phyloP scores from a whole-genome alignment of 64 coral and sea anemone genomes.

The Porites australiensis region DNA sequence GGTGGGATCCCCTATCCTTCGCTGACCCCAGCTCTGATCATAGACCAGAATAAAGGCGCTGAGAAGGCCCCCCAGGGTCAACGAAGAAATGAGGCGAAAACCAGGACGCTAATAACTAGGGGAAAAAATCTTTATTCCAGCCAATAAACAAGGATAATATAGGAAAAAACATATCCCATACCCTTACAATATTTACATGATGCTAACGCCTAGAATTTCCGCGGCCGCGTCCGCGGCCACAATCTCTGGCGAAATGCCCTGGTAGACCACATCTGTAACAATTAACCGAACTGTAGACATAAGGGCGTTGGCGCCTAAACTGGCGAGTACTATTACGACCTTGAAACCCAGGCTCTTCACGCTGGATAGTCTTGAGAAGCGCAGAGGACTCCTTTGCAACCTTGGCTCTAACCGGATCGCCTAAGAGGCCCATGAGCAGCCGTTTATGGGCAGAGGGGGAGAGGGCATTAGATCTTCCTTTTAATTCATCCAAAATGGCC shows the following conservation, averaged over 20 bases:
- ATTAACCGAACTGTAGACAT: neutral
- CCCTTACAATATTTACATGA: too few species aligned
- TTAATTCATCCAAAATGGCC: slow-evolving; percentile 12
- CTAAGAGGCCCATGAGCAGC: slow-evolving; percentile 20
- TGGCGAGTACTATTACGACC: neutral
- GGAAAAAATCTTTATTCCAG: too few species aligned
- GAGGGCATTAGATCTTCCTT: neutral
- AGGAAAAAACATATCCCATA: too few species aligned
- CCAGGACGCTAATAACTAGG: neutral
- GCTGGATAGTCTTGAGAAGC: neutral
- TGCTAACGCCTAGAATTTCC: neutral
- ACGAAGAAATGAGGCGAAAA: neutral
- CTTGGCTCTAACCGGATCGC: slow-evolving; percentile 47
- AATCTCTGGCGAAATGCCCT: neutral
- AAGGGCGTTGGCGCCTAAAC: neutral
- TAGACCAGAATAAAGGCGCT: slow-evolving; percentile 19
- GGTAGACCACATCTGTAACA: neutral
- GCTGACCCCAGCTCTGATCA: slow-evolving; percentile 24
- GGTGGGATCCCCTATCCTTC: neutral
- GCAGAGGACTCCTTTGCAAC: slow-evolving; percentile 42
- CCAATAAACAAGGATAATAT: neutral
- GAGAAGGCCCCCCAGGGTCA: too few species aligned
- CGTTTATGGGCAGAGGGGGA: neutral
- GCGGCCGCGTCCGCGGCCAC: neutral
- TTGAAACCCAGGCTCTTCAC: neutral